phyloP scores from a whole-genome alignment of 2,797 vertebrate species.

The Decapterus maruadsi region DNA sequence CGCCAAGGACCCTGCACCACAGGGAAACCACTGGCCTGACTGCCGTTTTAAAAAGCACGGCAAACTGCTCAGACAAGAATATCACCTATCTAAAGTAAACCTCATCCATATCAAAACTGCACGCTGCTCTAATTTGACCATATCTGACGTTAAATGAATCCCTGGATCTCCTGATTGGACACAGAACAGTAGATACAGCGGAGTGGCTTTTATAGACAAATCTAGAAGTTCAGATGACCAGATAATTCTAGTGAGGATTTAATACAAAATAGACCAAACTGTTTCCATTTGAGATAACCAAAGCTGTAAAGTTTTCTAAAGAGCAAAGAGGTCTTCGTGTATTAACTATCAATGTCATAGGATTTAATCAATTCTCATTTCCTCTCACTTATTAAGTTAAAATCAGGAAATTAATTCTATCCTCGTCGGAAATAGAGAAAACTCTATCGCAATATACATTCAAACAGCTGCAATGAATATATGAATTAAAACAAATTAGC shows the following conservation, averaged over 20 bases:
- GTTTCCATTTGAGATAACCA: constrained; percentile 23
- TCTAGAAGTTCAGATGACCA: constrained; percentile 59
- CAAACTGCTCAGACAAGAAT: constrained; percentile 62
- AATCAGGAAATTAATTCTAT: constrained; percentile 80
- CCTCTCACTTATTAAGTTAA: constrained; percentile 75
- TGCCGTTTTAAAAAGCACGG: constrained; percentile 40
- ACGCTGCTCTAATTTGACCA: constrained; percentile 53
- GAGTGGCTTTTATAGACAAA: constrained; percentile 47
- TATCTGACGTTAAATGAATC: constrained; percentile 68
- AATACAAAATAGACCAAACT: constrained; percentile 27
- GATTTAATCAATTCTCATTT: constrained; percentile 78
- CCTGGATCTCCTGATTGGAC: constrained; percentile 46
- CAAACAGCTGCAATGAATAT: constrained; percentile 80
- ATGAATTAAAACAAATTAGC: constrained; percentile 88
- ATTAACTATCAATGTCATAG: constrained; percentile 72
- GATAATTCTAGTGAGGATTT: constrained; percentile 50
- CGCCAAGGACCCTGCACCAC: constrained; percentile 71
- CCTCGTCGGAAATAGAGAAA: constrained; percentile 69
- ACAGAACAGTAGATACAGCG: constrained; percentile 17
- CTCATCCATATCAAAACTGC: constrained; percentile 55
- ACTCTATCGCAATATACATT: constrained; percentile 75
- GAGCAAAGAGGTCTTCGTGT: constrained; percentile 55
- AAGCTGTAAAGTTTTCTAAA: constrained; percentile 64
- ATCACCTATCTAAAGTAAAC: constrained; percentile 72
- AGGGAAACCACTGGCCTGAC: constrained; percentile 43